Conservation (phyloP, 1,140 invertebrate genomes). For the Teleogryllus occipitalis region DNA sequence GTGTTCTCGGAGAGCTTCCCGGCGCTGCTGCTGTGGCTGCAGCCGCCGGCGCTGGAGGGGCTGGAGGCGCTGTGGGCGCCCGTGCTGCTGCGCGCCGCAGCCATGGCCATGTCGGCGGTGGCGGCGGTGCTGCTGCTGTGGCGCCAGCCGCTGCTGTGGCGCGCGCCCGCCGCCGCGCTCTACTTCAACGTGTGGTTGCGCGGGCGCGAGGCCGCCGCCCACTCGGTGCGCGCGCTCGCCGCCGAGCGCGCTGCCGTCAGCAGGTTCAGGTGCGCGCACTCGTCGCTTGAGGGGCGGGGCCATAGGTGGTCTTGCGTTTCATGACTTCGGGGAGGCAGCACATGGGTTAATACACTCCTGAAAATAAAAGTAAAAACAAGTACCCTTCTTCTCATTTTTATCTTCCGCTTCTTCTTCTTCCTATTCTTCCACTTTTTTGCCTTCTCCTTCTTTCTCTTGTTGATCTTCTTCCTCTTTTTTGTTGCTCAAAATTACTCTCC, state of each 20-base stretch:
- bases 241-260: constrained; percentile 50
- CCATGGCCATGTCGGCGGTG: constrained; percentile 43
- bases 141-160: constrained; percentile 40
- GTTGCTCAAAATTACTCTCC: too few species aligned
- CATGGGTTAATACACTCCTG: too few species aligned
- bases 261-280: constrained; percentile 42
- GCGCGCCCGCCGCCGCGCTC: constrained; percentile 46
- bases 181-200: constrained; percentile 62
- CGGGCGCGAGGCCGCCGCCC: constrained; percentile 48
- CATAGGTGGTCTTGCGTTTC: too few species aligned
- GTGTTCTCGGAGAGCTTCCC: constrained; percentile 53
- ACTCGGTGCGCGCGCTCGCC: constrained; percentile 43
- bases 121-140: constrained; percentile 43
- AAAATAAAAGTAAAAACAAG: too few species aligned
- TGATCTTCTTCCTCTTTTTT: too few species aligned
- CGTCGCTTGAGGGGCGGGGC: too few species aligned
- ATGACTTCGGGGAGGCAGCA: too few species aligned
- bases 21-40: constrained; percentile 43
- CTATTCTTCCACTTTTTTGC: too few species aligned
- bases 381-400: too few species aligned
- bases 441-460: too few species aligned
- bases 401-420: too few species aligned
- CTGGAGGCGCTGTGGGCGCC: constrained; percentile 58
- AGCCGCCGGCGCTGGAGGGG: constrained; percentile 53
- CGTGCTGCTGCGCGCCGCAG: constrained; percentile 48